Conservation (phyloP, 2,888 invertebrate species). For the Eupithecia centaureata region DNA sequence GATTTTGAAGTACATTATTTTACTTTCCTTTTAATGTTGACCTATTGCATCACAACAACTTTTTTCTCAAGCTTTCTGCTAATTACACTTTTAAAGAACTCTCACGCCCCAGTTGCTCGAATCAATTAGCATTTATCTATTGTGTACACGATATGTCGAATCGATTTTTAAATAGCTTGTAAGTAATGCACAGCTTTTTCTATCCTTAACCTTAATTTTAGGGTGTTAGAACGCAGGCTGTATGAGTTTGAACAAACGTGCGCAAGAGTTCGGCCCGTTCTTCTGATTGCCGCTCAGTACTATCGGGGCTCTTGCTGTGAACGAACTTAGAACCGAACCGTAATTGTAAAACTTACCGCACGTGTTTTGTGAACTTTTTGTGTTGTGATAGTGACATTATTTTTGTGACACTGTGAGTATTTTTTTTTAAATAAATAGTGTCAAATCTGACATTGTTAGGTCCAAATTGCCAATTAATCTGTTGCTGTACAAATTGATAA, state of each 20-base stretch:
- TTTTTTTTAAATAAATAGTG: conserved; percentile 9
- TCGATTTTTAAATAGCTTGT: conserved; percentile 62
- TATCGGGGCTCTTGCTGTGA: conserved; percentile 75
- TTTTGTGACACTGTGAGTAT: conserved; percentile 56
- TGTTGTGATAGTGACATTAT: conserved; percentile 68
- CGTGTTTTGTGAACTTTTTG: conserved; percentile 66
- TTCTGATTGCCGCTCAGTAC: conserved; percentile 77
- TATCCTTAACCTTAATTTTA: conserved; percentile 81
- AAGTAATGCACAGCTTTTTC: conserved; percentile 55
- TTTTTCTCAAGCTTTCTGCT: conserved; percentile 41
- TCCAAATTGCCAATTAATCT: background rate
- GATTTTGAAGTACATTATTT: background rate
- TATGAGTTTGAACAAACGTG: conserved; percentile 73
- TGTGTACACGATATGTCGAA: conserved; percentile 52
- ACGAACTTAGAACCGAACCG: conserved; percentile 74
- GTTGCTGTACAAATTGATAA: background rate
- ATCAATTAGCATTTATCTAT: conserved; percentile 56
- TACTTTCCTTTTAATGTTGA: too few relatives aligned
- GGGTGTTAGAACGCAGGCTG: conserved; percentile 69
- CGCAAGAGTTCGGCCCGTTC: conserved; percentile 71
- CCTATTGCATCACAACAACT: too few relatives aligned
- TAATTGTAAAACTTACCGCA: conserved; percentile 46
- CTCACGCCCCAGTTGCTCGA: conserved; percentile 66
- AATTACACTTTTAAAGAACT: conserved; percentile 51
- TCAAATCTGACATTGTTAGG: background rate